Conservation (phyloP, 2,888 invertebrate genomes). For the Alviniconcha strummeri region DNA sequence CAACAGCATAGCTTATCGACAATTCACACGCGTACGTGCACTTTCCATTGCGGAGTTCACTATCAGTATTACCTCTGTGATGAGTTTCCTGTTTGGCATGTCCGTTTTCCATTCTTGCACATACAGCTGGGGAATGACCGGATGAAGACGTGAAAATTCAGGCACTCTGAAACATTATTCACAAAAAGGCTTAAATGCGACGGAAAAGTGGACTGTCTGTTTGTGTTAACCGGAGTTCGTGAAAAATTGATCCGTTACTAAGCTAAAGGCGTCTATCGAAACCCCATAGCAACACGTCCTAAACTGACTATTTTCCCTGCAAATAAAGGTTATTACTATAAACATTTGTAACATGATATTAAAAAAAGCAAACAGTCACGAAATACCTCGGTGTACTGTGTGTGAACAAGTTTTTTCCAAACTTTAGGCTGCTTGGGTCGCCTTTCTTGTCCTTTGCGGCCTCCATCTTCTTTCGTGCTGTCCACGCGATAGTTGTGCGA, state of each 20-base stretch:
- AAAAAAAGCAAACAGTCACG: too few species aligned
- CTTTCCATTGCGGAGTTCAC: too few species aligned
- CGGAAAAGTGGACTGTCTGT: too few species aligned
- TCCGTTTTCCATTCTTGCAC: conserved; percentile 73
- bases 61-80: conserved; percentile 60
- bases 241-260: too few species aligned
- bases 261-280: conserved; percentile 28
- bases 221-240: too few species aligned
- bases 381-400: conserved; percentile 54
- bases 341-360: neutral
- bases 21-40: too few species aligned
- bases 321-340: too few species aligned
- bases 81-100: conserved; percentile 70
- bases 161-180: conserved; percentile 61
- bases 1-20: too few species aligned
- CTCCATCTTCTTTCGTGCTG: conserved; percentile 16
- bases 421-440: conserved; percentile 47
- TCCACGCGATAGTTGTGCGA: conserved; percentile 17
- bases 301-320: neutral
- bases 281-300: conserved; percentile 21
- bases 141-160: conserved; percentile 66
- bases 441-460: conserved; percentile 16
- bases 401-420: conserved; percentile 57
- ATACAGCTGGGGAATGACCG: conserved; percentile 69
- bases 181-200: too few species aligned